Percentiles rank a stretch among this genome's conserved stretches.
These are phyloP conservation scores for Caradrina clavipalpis DNA, from an alignment of 2,888 invertebrate species.

Conservation along the genomic window DNA sequence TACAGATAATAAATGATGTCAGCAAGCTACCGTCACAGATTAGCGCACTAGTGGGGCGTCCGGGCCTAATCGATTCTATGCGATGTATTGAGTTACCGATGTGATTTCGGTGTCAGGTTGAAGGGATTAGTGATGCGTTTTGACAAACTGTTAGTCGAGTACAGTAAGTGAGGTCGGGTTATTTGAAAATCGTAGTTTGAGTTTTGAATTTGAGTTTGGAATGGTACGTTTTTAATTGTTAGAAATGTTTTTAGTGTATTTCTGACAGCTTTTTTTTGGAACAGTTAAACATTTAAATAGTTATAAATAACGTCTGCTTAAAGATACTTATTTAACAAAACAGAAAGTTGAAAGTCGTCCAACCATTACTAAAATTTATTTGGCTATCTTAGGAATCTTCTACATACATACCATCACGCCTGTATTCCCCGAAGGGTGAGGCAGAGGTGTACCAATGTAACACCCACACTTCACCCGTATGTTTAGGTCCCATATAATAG, in stretches of 20 bases:
- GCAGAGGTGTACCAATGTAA: no score
- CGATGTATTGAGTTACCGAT: slow-evolving; percentile 66
- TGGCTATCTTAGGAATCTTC: no score
- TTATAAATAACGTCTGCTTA: no score
- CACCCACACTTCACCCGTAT: no score
- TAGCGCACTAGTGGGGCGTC: slow-evolving; percentile 69
- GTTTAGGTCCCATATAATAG: no score
- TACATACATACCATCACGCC: no score
- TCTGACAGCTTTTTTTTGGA: no score
- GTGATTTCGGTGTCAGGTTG: slow-evolving; percentile 68
- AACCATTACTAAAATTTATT: no score
- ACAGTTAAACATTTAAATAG: no score
- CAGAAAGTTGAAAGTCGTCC: no score
- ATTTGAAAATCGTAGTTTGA: slow-evolving; percentile 37
- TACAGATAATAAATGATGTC: slow-evolving; percentile 68
- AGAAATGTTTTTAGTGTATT: background rate
- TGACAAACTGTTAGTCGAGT: slow-evolving; percentile 45
- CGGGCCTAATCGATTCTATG: slow-evolving; percentile 71
- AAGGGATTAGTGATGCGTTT: slow-evolving; percentile 58
- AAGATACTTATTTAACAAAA: no score
- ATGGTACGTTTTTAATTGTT: background rate
- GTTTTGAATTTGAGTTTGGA: slow-evolving; percentile 17
- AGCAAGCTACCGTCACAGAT: slow-evolving; percentile 62
- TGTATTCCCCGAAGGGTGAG: no score
- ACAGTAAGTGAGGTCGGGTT: slow-evolving; percentile 15